A percentile compares a stretch with the other conserved stretches of the same genome.
Conservation (phyloP, 2,797 vertebrate genomes). For the Poeciliopsis paucimaculata region DNA sequence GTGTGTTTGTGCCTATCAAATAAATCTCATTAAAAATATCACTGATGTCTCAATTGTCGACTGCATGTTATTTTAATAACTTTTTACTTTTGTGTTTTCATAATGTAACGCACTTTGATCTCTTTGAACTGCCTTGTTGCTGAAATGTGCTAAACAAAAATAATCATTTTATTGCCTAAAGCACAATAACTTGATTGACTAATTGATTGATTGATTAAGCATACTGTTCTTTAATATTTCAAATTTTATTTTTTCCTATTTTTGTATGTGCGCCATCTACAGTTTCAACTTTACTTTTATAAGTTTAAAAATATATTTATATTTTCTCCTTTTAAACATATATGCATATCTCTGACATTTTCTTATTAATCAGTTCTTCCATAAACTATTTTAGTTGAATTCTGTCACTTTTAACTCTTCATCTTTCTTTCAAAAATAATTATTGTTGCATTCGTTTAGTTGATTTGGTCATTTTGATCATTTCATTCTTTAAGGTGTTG, state of each 20-base stretch:
- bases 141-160: too few relatives aligned
- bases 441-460: background rate
- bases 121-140: too few relatives aligned
- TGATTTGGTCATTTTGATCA: background rate
- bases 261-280: background rate
- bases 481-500: background rate
- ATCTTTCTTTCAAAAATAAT: background rate
- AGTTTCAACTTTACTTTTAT: background rate
- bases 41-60: too few relatives aligned
- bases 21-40: too few relatives aligned
- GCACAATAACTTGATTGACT: too few relatives aligned
- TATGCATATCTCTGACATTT: background rate
- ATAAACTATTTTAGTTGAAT: background rate
- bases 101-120: too few relatives aligned
- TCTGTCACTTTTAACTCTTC: background rate
- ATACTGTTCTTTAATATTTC: background rate
- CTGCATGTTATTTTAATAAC: too few relatives aligned
- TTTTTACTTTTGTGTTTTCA: too few relatives aligned
- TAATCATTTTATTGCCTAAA: too few relatives aligned
- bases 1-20: too few relatives aligned
- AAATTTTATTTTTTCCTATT: background rate
- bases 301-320: background rate
- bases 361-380: background rate
- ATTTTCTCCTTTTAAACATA: background rate
- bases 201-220: background rate